Evolutionary conservation across 2,113 vertebrate species (phyloP).

Genomic region (Prinia subflava): DNA sequence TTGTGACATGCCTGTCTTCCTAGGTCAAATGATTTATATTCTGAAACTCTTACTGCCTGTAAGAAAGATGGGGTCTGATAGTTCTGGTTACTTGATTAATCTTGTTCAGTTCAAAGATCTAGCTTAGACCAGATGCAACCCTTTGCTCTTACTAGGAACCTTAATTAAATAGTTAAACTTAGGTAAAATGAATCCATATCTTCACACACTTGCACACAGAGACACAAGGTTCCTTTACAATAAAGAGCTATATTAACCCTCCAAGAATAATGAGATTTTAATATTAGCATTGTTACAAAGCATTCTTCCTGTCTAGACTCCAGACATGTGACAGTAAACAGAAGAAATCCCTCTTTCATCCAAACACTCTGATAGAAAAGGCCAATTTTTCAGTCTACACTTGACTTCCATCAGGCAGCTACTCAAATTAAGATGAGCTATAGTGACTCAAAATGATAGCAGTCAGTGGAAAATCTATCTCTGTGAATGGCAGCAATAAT

Average conservation of each 20-base stretch:
- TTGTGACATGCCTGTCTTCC: neutral
- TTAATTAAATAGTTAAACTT: neutral
- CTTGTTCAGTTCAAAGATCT: neutral
- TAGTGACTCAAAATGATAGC: neutral
- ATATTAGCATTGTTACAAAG: constrained; percentile 29
- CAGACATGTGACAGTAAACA: constrained; percentile 24
- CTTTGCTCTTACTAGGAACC: neutral
- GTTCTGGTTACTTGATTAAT: neutral
- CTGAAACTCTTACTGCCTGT: neutral
- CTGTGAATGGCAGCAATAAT: constrained; percentile 16
- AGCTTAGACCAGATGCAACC: neutral
- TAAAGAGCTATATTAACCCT: neutral
- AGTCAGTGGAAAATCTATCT: constrained; percentile 47
- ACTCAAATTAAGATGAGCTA: constrained; percentile 45
- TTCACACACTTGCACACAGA: rapidly evolving
- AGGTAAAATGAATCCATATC: neutral
- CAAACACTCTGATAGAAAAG: neutral
- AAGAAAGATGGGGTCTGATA: neutral
- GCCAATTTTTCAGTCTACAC: constrained; percentile 34
- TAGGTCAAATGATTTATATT: neutral
- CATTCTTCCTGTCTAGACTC: constrained; percentile 18
- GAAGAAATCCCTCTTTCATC: constrained; percentile 26
- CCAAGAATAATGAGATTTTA: constrained; percentile 38
- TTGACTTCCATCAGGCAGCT: constrained; percentile 12
- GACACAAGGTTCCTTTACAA: neutral